These are phyloP conservation scores for Ammodytes dubius DNA, from an alignment of 2,113 vertebrate genomes.

Conservation along the genomic window DNA sequence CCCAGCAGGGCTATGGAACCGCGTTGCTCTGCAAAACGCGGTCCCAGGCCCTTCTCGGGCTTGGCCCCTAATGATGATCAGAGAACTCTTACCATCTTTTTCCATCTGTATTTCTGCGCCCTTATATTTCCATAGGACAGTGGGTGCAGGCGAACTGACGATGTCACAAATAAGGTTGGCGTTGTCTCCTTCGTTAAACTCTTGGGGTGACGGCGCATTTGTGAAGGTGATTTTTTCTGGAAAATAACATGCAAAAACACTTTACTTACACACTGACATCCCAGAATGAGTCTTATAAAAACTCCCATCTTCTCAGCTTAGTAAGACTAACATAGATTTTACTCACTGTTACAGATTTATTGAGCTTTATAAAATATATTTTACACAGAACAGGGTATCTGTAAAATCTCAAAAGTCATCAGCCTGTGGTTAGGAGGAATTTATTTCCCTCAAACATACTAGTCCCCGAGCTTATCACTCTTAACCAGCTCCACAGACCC, in stretches of 20 bases:
- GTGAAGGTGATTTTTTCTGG: conserved; percentile 97
- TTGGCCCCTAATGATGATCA: not conserved
- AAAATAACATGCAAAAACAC: conserved; percentile 34
- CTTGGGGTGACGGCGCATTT: conserved; percentile 94
- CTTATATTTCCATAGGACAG: conserved; percentile 95
- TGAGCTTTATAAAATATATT: not conserved
- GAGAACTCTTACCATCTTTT: conserved; percentile 91
- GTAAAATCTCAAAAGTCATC: not conserved
- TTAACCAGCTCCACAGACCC: conserved; percentile 7
- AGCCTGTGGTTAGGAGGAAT: not conserved
- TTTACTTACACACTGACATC: not conserved
- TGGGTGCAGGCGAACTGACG: conserved; percentile 92
- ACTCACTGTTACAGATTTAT: not conserved
- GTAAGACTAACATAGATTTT: not conserved
- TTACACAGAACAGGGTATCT: not conserved
- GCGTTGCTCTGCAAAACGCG: no score
- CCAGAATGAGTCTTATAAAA: not conserved
- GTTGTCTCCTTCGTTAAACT: conserved; percentile 94
- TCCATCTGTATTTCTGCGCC: conserved; percentile 91
- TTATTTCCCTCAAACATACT: not conserved
- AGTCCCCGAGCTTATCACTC: not conserved
- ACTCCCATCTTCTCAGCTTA: not conserved
- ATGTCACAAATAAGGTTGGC: conserved; percentile 94
- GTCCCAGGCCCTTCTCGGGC: no score
- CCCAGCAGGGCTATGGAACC: no score